A percentile compares a stretch with the other conserved stretches of the same genome.
These are phyloP conservation scores for Diabrotica balteata DNA, from an alignment of 2,888 invertebrate genomes.

Conservation along the genomic window DNA sequence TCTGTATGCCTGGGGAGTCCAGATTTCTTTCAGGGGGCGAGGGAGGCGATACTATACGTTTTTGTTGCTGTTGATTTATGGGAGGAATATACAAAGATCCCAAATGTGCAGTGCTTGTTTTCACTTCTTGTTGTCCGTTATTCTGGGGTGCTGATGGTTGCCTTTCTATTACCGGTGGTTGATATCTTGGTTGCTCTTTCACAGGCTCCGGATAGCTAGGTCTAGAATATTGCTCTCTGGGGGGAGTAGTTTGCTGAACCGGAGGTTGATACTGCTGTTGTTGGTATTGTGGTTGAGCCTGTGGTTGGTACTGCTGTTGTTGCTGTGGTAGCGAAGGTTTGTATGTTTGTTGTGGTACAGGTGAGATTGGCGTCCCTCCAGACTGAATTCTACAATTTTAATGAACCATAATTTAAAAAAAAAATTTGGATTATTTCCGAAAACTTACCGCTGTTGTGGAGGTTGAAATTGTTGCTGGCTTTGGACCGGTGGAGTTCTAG, in stretches of 20 bases:
- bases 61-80: slow-evolving; percentile 45
- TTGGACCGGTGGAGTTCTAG: slow-evolving; percentile 29
- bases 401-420: background rate
- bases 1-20: slow-evolving; percentile 56
- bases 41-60: slow-evolving; percentile 43
- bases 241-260: slow-evolving; percentile 39
- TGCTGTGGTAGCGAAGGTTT: slow-evolving; percentile 32
- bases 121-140: slow-evolving; percentile 40
- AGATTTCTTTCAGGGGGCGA: slow-evolving; percentile 46
- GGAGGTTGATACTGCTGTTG: slow-evolving; percentile 32
- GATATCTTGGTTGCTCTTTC: slow-evolving; percentile 47
- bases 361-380: slow-evolving; percentile 40
- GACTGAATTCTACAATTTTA: slow-evolving; percentile 57
- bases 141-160: slow-evolving; percentile 35
- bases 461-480: slow-evolving; percentile 30
- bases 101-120: slow-evolving; percentile 55
- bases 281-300: slow-evolving; percentile 28
- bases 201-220: slow-evolving; percentile 30
- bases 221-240: slow-evolving; percentile 30
- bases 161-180: slow-evolving; percentile 47
- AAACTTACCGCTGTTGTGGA: slow-evolving; percentile 4
- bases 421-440: background rate
- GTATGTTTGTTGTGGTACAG: slow-evolving; percentile 42
- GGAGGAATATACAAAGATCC: slow-evolving; percentile 67
- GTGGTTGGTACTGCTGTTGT: slow-evolving; percentile 29